These are phyloP conservation scores for Beris morrisii DNA, from an alignment of 2,888 invertebrate species.

Conservation along the genomic window DNA sequence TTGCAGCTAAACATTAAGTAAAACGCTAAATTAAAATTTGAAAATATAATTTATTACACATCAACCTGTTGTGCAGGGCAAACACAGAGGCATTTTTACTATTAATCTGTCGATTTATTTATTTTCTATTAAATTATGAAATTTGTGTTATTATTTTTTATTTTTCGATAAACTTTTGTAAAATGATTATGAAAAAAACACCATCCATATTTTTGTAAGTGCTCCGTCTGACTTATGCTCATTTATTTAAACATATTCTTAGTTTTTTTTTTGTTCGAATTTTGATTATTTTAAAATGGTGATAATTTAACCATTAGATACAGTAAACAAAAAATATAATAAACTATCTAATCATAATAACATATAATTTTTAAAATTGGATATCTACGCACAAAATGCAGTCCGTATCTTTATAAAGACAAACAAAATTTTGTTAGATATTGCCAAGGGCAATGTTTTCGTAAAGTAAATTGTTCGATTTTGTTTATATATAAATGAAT, in stretches of 20 bases:
- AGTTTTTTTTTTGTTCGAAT: slow-evolving; percentile 3
- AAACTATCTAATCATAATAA: too few species aligned
- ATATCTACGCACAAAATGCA: background rate
- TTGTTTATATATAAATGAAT: too few species aligned
- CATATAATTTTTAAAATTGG: background rate
- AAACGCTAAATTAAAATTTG: too few species aligned
- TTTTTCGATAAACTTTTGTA: too few species aligned
- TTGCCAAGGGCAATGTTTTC: too few species aligned
- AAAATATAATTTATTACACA: too few species aligned
- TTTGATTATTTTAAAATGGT: slow-evolving; percentile 14
- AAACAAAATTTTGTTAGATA: background rate
- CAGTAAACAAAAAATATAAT: background rate
- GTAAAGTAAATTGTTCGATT: too few species aligned
- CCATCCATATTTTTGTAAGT: background rate
- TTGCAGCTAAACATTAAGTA: slow-evolving; percentile 58
- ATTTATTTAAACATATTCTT: slow-evolving; percentile 1
- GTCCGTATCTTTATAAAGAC: background rate
- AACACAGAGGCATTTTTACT: slow-evolving; percentile 22
- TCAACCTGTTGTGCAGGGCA: too few species aligned
- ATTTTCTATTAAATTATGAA: background rate
- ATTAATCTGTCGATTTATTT: slow-evolving; percentile 22
- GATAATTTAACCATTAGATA: slow-evolving; percentile 20
- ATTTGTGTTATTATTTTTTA: too few species aligned
- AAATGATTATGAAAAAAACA: too few species aligned
- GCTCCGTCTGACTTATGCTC: slow-evolving; percentile 25